phyloP scores from a whole-genome alignment of 2,113 vertebrate species.

The Colaptes auratus region DNA sequence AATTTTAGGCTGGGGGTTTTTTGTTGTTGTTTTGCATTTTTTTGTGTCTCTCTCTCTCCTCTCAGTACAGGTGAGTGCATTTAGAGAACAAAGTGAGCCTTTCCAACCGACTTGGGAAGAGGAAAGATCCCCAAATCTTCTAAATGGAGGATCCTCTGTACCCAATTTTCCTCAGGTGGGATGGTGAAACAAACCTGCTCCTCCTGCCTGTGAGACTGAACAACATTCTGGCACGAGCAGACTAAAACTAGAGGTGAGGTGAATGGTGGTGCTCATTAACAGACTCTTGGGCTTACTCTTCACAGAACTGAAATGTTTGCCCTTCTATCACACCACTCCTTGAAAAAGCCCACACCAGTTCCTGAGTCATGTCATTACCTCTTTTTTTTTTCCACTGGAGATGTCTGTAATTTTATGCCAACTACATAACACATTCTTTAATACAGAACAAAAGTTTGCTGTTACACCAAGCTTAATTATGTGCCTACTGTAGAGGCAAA shows the following conservation, averaged over 20 bases:
- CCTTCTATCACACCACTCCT: not conserved
- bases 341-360: not conserved
- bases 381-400: not conserved
- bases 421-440: not conserved
- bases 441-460: not conserved
- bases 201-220: not conserved
- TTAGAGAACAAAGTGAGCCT: not conserved
- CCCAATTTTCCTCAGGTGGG: not conserved
- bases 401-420: not conserved
- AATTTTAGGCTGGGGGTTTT: too few species aligned
- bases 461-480: slow-evolving; percentile 16
- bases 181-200: not conserved
- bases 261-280: not conserved
- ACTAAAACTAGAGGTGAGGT: not conserved
- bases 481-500: not conserved
- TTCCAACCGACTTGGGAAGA: not conserved
- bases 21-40: too few species aligned
- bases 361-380: not conserved
- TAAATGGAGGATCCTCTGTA: not conserved
- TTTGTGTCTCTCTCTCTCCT: not conserved
- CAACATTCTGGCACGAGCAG: not conserved
- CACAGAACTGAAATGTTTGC: not conserved
- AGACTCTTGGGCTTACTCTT: not conserved
- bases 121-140: not conserved
- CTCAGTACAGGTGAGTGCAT: not conserved